These are phyloP conservation scores for Brachypteracias leptosomus DNA, from an alignment of 2,113 vertebrate genomes.

Conservation along the genomic window DNA sequence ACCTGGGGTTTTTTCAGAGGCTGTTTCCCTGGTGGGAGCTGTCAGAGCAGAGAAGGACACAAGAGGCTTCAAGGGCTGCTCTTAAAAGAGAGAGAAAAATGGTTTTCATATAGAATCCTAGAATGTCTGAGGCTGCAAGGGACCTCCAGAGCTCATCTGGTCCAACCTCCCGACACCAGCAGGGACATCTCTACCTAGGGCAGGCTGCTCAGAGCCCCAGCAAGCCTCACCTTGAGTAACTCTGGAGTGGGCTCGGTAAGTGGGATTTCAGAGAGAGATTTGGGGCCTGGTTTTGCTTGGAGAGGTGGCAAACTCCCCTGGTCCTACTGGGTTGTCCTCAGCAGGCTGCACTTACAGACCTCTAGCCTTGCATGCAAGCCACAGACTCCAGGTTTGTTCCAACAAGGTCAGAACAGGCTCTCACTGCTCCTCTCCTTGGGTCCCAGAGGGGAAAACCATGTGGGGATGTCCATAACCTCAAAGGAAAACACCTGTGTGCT, in stretches of 20 bases:
- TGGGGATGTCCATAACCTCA: background rate
- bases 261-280: background rate
- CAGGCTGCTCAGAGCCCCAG: too few relatives aligned
- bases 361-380: background rate
- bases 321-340: background rate
- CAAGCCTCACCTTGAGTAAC: too few relatives aligned
- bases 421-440: background rate
- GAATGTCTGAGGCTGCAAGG: too few relatives aligned
- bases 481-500: rapidly evolving
- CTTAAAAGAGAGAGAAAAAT: background rate
- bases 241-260: background rate
- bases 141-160: too few relatives aligned
- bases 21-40: background rate
- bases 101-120: too few relatives aligned
- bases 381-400: background rate
- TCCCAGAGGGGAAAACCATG: background rate
- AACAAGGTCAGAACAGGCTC: rapidly evolving
- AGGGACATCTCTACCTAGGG: too few relatives aligned
- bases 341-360: background rate
- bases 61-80: background rate
- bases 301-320: background rate
- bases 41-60: background rate
- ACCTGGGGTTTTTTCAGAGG: background rate
- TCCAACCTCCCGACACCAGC: too few relatives aligned
- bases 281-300: rapidly evolving